Percentiles rank a stretch among this genome's conserved stretches.
Conservation (phyloP, 2,113 vertebrate species). For the Phrynocephalus versicolor region DNA sequence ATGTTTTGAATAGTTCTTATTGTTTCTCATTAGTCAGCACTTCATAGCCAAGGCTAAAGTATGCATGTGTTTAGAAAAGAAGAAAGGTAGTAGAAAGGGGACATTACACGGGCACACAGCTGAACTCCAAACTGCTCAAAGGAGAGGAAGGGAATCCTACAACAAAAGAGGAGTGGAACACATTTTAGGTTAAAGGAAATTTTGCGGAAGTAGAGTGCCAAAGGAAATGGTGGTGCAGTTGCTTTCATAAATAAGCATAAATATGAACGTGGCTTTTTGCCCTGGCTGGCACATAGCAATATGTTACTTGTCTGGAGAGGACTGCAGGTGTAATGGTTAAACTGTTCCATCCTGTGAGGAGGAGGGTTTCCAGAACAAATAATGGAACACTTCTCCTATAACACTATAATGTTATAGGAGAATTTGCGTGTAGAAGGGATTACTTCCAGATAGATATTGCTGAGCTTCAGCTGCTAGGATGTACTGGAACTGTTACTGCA, state of each 20-base stretch:
- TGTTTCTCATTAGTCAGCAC: slow-evolving; percentile 82
- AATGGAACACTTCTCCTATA: not conserved
- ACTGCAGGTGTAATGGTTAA: not conserved
- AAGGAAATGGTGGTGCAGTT: not conserved
- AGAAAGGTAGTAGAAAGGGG: slow-evolving; percentile 62
- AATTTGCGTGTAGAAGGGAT: too few species aligned
- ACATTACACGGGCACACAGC: slow-evolving; percentile 65
- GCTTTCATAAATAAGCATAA: slow-evolving; percentile 33
- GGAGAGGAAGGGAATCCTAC: slow-evolving; percentile 56
- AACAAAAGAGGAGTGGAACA: slow-evolving; percentile 47
- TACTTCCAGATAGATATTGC: slow-evolving; percentile 36
- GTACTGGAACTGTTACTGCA: slow-evolving; percentile 34
- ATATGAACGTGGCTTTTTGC: slow-evolving; percentile 41
- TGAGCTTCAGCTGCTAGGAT: slow-evolving; percentile 8
- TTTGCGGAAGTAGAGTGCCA: slow-evolving; percentile 40
- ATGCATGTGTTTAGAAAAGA: slow-evolving; percentile 79
- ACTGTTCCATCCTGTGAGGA: not conserved
- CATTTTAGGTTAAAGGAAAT: slow-evolving; percentile 31
- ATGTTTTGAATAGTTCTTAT: slow-evolving; percentile 82
- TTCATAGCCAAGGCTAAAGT: slow-evolving; percentile 78
- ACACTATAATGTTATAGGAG: slow-evolving; percentile 20
- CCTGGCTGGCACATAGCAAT: not conserved
- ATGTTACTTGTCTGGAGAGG: not conserved
- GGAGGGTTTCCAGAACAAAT: not conserved
- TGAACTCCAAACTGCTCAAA: slow-evolving; percentile 68